Evolutionary conservation across 2,888 invertebrate genomes (phyloP).

Genomic region (Cecidostiba fungosa): DNA sequence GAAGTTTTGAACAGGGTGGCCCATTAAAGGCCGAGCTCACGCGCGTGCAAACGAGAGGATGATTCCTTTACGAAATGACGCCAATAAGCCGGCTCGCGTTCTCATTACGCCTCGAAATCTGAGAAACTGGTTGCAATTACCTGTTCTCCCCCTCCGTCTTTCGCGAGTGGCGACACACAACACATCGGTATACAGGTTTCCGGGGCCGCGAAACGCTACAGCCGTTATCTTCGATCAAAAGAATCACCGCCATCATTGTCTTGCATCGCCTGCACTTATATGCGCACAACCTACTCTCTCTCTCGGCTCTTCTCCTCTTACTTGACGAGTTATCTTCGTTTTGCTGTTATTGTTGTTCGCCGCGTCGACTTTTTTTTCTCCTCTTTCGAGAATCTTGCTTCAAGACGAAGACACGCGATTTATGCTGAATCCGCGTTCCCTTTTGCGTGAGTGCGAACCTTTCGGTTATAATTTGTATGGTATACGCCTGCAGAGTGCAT

Average conservation of each 20-base stretch:
- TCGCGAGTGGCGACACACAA: slow-evolving; percentile 26
- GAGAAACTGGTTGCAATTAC: slow-evolving; percentile 66
- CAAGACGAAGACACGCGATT: slow-evolving; percentile 52
- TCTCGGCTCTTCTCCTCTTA: slow-evolving; percentile 32
- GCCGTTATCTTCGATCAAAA: slow-evolving; percentile 65
- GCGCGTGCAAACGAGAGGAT: slow-evolving; percentile 52
- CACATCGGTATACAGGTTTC: slow-evolving; percentile 42
- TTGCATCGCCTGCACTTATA: slow-evolving; percentile 44
- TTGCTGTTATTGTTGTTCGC: background rate
- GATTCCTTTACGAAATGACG: slow-evolving; percentile 63
- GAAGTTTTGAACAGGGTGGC: slow-evolving; percentile 55
- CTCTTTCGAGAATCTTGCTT: slow-evolving; percentile 1
- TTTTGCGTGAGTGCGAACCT: slow-evolving; percentile 5
- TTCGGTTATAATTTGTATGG: slow-evolving; percentile 50
- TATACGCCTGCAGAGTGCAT: slow-evolving; percentile 4
- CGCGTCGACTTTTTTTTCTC: slow-evolving; percentile 9
- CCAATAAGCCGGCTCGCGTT: slow-evolving; percentile 62
- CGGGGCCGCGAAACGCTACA: slow-evolving; percentile 34
- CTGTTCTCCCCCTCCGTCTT: background rate
- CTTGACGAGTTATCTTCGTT: slow-evolving; percentile 19
- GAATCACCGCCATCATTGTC: slow-evolving; percentile 65
- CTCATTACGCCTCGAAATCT: slow-evolving; percentile 66
- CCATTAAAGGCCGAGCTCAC: slow-evolving; percentile 56
- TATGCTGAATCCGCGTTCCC: slow-evolving; percentile 50
- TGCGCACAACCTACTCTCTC: background rate